Percentiles rank a stretch among this genome's conserved stretches.
These are phyloP conservation scores for Protonemura montana DNA, from an alignment of 2,888 invertebrate species.

Conservation along the genomic window DNA sequence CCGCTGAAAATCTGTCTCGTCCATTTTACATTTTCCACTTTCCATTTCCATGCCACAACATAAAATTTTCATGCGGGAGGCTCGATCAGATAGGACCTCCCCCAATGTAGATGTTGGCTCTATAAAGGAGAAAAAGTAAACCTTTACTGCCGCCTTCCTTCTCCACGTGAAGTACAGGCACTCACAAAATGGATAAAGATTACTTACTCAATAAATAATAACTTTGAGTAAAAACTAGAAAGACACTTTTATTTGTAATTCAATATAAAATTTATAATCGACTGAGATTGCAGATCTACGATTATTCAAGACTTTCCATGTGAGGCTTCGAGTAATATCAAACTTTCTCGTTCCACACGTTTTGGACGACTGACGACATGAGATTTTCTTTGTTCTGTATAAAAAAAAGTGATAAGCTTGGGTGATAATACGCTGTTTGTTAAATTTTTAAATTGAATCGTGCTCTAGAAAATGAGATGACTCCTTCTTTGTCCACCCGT, in stretches of 20 bases:
- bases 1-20: constrained; percentile 33
- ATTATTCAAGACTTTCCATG: neutral
- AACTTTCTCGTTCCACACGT: neutral
- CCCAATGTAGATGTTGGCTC: neutral
- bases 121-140: constrained; percentile 13
- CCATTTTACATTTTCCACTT: constrained; percentile 29
- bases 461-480: neutral
- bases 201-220: neutral
- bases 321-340: no score
- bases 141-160: neutral
- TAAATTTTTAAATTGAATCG: neutral
- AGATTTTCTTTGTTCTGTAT: neutral
- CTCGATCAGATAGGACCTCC: constrained; percentile 22
- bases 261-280: no score
- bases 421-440: neutral
- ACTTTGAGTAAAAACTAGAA: neutral
- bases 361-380: neutral
- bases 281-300: no score
- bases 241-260: no score
- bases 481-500: neutral
- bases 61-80: constrained; percentile 27
- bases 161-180: neutral
- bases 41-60: constrained; percentile 33
- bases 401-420: neutral
- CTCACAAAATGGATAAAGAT: neutral